Conservation (phyloP, 2,888 invertebrate genomes). For the Andrena flavipes region DNA sequence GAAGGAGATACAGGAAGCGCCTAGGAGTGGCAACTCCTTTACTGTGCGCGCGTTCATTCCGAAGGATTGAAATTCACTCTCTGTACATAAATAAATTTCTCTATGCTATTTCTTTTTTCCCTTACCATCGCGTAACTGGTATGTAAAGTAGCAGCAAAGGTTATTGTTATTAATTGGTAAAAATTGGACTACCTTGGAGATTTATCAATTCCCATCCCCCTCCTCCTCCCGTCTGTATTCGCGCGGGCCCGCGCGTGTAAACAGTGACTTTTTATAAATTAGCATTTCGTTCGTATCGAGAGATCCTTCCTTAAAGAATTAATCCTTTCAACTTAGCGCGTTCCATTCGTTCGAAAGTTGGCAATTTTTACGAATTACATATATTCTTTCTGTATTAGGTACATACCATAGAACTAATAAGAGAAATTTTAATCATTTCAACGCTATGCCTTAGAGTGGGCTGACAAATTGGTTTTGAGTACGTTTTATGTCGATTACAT, state of each 20-base stretch:
- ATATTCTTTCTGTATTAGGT: background rate
- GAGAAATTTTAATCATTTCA: slow-evolving; percentile 14
- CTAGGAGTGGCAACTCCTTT: too few species aligned
- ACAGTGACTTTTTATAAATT: slow-evolving; percentile 61
- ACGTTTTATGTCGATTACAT: slow-evolving; percentile 32
- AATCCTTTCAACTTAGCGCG: slow-evolving; percentile 45
- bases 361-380: slow-evolving; percentile 32
- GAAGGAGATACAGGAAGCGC: too few species aligned
- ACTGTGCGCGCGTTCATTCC: too few species aligned
- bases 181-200: slow-evolving; percentile 33
- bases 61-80: too few species aligned
- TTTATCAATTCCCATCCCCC: slow-evolving; percentile 16
- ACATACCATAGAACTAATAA: slow-evolving; percentile 12
- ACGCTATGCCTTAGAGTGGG: slow-evolving; percentile 41
- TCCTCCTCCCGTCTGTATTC: slow-evolving; percentile 15
- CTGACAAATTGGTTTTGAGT: slow-evolving; percentile 17
- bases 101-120: slow-evolving; percentile 17
- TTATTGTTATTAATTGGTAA: slow-evolving; percentile 34
- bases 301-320: slow-evolving; percentile 70
- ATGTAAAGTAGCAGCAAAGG: slow-evolving; percentile 41
- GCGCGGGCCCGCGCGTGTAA: slow-evolving; percentile 28
- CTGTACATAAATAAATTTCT: too few species aligned
- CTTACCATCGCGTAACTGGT: slow-evolving; percentile 27
- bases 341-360: slow-evolving; percentile 18
- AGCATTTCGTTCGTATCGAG: slow-evolving; percentile 58